A percentile compares a stretch with the other conserved stretches of the same genome.
phyloP scores from a whole-genome alignment of 2,113 vertebrate species.

The Rhipidura dahli region DNA sequence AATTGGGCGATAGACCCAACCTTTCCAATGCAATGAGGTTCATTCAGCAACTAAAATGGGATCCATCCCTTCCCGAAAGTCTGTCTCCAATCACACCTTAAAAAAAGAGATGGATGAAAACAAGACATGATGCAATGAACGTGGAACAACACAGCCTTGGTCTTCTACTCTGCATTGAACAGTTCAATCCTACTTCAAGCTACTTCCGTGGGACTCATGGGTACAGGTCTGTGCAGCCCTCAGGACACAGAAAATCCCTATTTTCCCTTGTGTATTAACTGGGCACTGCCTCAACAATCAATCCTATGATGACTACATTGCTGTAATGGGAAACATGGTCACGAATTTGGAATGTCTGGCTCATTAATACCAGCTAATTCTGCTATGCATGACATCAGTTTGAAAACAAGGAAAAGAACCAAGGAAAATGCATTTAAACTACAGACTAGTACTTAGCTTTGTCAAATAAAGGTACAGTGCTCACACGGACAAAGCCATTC shows the following conservation, averaged over 20 bases:
- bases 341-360: slow-evolving; percentile 21
- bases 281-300: not conserved
- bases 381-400: not conserved
- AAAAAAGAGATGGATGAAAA: not conserved
- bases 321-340: not conserved
- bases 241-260: not conserved
- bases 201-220: accelerated
- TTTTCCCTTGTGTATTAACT: not conserved
- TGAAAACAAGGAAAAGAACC: not conserved
- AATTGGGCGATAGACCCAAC: not conserved
- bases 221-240: not conserved
- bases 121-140: not conserved
- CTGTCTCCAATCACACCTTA: not conserved
- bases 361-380: slow-evolving; percentile 24
- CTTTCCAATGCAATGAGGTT: not conserved
- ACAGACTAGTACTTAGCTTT: not conserved
- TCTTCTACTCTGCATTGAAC: not conserved
- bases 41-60: not conserved
- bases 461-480: not conserved
- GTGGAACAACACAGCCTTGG: not conserved
- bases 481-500: not conserved
- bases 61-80: not conserved
- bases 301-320: not conserved
- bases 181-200: not conserved
- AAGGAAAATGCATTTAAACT: not conserved